Base-by-base conservation (phyloP, 2,113 vertebrate genomes). In the Reinhardtius hippoglossoides region DNA sequence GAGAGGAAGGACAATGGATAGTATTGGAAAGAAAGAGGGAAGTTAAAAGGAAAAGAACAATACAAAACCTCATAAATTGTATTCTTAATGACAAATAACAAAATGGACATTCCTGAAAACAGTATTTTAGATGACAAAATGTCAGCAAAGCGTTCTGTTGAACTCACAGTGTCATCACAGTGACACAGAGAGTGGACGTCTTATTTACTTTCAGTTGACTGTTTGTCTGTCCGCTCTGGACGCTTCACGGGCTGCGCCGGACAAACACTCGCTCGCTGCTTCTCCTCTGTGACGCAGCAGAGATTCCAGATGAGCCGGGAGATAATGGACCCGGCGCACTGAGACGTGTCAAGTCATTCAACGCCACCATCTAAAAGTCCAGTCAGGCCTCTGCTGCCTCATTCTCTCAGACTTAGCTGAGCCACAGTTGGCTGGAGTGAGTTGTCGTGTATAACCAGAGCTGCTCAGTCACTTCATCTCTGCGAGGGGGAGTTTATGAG, bases 191-290 rank as follows among this genome's bases (percentile, higher is more conserved):
- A 78, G 67, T 65, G 23, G 57, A 82, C 65, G 72, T 81, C 18
- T 84, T 85, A 82, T 84, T 67, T 61, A 78, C 67, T 74, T 31
- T 85, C 66, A 62, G 85, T 76, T 83, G 67, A 62, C 61, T 78
- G 58, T 80, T 31, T 31, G 31, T 31, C 31, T 69, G 67, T 76
- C 57, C 40, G 62, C 65, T n/a, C 27, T 74, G 68, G 18, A n/a
- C 7, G 20, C 50, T 5, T 8, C 16, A 67, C 0, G 13, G 67
- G 24, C 31, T 31, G 31, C 6, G 31, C 6, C 31, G 31, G 31
- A 31, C 31, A 6, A 31, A 31, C 27, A 31, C 31, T 7, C 31
- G 31, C 31, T 31, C 31, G 31, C 31, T 6, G 31, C 31, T 74
- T 83, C 59, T 80, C 63, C 59, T 79, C 66, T 16, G 63, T 74